Evolutionary conservation across 1,140 invertebrate species (phyloP).

Genomic region (Pseudomyrmex sp.): DNA sequence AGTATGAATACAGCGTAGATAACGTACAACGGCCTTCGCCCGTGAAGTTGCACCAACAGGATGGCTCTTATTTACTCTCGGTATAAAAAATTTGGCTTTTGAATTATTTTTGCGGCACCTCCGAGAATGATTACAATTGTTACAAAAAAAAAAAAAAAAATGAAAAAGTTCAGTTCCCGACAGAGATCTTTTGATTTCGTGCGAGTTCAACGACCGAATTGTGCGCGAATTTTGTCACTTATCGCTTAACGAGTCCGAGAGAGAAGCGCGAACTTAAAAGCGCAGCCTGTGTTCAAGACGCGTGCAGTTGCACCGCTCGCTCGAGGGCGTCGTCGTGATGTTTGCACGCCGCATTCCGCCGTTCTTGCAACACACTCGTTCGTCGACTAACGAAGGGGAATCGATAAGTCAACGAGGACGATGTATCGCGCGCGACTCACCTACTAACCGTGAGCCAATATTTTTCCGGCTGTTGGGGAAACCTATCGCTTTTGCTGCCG

Average conservation of each 20-base stretch:
- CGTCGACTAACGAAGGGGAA: conserved; percentile 58
- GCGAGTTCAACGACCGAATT: background rate
- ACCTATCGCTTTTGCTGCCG: conserved; percentile 7
- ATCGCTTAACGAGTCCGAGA: conserved; percentile 13
- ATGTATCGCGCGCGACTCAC: conserved; percentile 29
- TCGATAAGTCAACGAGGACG: conserved; percentile 71
- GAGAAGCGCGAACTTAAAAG: conserved; percentile 12
- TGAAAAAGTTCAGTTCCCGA: no score
- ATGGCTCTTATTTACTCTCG: no score
- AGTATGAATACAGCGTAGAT: background rate
- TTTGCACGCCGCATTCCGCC: conserved; percentile 68
- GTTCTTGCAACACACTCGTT: conserved; percentile 65
- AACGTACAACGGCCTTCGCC: background rate
- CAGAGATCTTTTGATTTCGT: no score
- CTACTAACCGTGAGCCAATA: conserved; percentile 21
- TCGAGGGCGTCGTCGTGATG: conserved; percentile 40
- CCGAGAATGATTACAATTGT: background rate
- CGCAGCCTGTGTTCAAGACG: background rate
- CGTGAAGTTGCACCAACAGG: no score
- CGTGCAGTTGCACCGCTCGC: conserved; percentile 36
- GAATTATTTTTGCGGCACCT: background rate
- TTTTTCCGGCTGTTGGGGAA: conserved; percentile 21
- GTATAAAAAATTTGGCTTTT: no score
- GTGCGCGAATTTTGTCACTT: conserved; percentile 3
- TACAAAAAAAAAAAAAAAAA: no score